Evolutionary conservation across 2,113 vertebrate species (phyloP).

Genomic region (Gallinago undulata): DNA sequence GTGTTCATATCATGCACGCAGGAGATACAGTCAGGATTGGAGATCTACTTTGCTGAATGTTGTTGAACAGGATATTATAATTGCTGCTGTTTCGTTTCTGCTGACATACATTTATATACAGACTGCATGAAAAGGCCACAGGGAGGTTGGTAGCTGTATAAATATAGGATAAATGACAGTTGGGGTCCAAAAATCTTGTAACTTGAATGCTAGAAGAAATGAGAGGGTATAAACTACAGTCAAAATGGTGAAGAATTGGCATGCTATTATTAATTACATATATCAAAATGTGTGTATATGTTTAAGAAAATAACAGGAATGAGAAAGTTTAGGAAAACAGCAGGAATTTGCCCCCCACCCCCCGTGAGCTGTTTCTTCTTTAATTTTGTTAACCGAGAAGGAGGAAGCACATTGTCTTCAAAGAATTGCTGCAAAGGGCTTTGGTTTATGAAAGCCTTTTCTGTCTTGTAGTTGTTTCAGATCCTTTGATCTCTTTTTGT

Average conservation of each 20-base stretch:
- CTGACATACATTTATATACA: not conserved
- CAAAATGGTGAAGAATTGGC: not conserved
- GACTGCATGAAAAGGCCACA: not conserved
- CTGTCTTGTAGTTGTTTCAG: slow-evolving; percentile 26
- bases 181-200: not conserved
- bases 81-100: not conserved
- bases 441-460: not conserved
- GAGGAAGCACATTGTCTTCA: not conserved
- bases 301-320: not conserved
- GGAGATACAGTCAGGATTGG: not conserved
- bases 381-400: not conserved
- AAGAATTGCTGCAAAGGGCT: not conserved
- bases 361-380: not conserved
- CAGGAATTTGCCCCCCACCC: not conserved
- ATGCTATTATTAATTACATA: not conserved
- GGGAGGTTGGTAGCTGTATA: not conserved
- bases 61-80: not conserved
- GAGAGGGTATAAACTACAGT: not conserved
- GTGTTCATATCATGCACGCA: not conserved
- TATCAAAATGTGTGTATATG: not conserved
- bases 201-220: not conserved
- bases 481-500: slow-evolving; percentile 32
- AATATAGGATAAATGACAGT: not conserved
- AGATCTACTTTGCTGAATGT: not conserved
- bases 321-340: not conserved